A percentile compares a stretch with the other conserved stretches of the same genome.
phyloP scores from a whole-genome alignment of 2,113 vertebrate genomes.

The Hassar affinis region DNA sequence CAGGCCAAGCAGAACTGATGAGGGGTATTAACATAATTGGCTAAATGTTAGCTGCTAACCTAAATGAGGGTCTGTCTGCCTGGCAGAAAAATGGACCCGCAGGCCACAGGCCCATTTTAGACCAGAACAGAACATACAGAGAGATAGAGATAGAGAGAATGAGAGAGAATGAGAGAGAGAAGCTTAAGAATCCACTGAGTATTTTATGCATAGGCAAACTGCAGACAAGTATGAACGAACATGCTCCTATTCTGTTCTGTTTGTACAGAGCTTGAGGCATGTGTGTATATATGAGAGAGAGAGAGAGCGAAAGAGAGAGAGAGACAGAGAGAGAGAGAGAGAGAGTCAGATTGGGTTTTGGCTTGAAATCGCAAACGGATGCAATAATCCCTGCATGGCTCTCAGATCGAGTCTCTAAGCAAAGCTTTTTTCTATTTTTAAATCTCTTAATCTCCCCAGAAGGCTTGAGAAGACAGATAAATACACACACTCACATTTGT shows the following conservation, averaged over 20 bases:
- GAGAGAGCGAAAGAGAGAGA: too few species aligned
- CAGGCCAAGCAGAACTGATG: constrained; percentile 63
- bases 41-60: constrained; percentile 74
- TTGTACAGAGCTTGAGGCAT: constrained; percentile 5
- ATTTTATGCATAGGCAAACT: constrained; percentile 14
- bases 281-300: constrained; percentile 45
- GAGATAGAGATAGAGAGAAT: constrained; percentile 8
- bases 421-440: constrained; percentile 52
- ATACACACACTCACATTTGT: not conserved
- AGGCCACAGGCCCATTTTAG: constrained; percentile 18
- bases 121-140: constrained; percentile 51
- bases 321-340: too few species aligned
- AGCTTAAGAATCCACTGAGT: not conserved
- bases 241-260: not conserved
- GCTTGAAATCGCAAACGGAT: constrained; percentile 44
- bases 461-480: constrained; percentile 57
- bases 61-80: constrained; percentile 64
- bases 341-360: constrained; percentile 56
- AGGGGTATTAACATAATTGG: constrained; percentile 77
- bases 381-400: constrained; percentile 48
- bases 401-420: constrained; percentile 49
- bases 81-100: constrained; percentile 56
- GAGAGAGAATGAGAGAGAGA: constrained; percentile 5
- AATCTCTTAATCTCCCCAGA: constrained; percentile 53
- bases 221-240: not conserved